These are phyloP conservation scores for Cantharis flavilabris DNA, from an alignment of 2,888 invertebrate genomes.

Conservation along the genomic window DNA sequence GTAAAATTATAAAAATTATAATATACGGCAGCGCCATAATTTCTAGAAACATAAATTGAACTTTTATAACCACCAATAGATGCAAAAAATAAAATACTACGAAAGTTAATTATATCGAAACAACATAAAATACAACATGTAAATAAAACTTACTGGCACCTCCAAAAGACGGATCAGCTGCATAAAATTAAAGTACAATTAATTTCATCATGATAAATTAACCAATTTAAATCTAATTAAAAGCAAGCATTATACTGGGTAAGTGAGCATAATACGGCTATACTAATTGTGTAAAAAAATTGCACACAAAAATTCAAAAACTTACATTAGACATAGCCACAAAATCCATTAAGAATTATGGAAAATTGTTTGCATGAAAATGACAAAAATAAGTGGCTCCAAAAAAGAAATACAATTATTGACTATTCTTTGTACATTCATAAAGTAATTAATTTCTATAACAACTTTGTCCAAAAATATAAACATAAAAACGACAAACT, in stretches of 20 bases:
- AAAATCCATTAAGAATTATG: conserved; percentile 44
- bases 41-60: not conserved
- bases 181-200: conserved; percentile 37
- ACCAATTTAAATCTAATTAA: not conserved
- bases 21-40: not conserved
- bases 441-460: not conserved
- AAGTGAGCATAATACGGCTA: conserved; percentile 32
- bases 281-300: conserved; percentile 44
- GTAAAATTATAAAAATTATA: conserved; percentile 44
- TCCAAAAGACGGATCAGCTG: conserved; percentile 58
- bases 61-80: not conserved
- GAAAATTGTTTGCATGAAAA: conserved; percentile 48
- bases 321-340: conserved; percentile 49
- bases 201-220: not conserved
- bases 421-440: not conserved
- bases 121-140: conserved; percentile 6
- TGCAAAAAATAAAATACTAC: not conserved
- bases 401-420: conserved; percentile 4
- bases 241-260: conserved; percentile 19
- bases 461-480: not conserved
- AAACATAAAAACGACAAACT: not conserved
- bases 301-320: conserved; percentile 46
- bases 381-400: conserved; percentile 34
- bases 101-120: not conserved
- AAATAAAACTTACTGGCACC: conserved; percentile 63